These are phyloP conservation scores for Tetanocera ferruginea DNA, from an alignment of 2,888 invertebrate genomes.

Conservation along the genomic window DNA sequence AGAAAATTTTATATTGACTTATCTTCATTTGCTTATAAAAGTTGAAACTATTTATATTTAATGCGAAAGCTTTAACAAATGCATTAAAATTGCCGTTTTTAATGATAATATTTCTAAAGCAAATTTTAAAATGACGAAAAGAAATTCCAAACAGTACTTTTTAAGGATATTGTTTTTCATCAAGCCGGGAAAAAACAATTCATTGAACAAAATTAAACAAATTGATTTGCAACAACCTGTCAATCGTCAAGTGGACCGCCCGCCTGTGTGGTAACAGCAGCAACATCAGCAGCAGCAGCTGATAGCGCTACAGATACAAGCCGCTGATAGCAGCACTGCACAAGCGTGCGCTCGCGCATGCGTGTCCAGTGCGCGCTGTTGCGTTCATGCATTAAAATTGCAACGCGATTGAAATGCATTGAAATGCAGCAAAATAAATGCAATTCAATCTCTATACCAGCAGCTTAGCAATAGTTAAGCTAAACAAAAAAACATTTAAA, in stretches of 20 bases:
- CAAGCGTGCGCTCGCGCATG: background rate
- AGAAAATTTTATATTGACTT: too few relatives aligned
- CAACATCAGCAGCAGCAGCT: constrained; percentile 21
- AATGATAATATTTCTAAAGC: too few relatives aligned
- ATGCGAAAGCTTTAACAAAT: too few relatives aligned
- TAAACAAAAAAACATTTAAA: constrained; percentile 1
- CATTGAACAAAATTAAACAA: constrained; percentile 38
- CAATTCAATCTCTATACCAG: constrained; percentile 4
- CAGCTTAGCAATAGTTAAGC: background rate
- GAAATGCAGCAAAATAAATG: background rate
- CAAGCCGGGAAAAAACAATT: too few relatives aligned
- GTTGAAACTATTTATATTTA: too few relatives aligned
- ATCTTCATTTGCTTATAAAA: too few relatives aligned
- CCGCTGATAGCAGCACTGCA: constrained; percentile 6
- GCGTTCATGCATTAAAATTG: constrained; percentile 4
- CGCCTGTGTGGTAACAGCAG: constrained; percentile 24
- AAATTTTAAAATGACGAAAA: too few relatives aligned
- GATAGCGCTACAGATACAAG: constrained; percentile 29
- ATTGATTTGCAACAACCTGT: constrained; percentile 53
- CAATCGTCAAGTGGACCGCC: background rate
- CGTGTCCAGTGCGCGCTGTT: constrained; percentile 3
- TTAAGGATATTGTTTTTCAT: too few relatives aligned
- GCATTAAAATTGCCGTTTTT: too few relatives aligned
- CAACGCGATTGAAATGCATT: background rate
- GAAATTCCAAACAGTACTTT: too few relatives aligned